phyloP scores from a whole-genome alignment of 2,888 invertebrate genomes.

The Stictocephala bisonia region DNA sequence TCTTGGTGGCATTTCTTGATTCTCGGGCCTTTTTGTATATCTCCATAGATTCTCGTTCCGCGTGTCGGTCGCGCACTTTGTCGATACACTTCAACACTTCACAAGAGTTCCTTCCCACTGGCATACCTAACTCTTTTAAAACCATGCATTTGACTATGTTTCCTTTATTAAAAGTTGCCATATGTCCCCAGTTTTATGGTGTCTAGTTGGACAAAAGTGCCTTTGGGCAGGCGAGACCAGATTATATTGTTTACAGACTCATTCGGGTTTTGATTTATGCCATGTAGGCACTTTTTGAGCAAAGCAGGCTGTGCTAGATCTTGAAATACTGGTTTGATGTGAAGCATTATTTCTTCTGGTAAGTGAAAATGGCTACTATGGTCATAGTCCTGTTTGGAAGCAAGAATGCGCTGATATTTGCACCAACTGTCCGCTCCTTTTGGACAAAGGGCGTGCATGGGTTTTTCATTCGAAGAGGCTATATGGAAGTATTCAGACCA shows the following conservation, averaged over 20 bases:
- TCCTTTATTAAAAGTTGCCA: too few relatives aligned
- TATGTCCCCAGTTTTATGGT: conserved; percentile 1
- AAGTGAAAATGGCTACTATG: too few relatives aligned
- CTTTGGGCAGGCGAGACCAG: conserved; percentile 36
- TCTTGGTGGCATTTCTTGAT: too few relatives aligned
- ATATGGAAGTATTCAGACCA: conserved; percentile 58
- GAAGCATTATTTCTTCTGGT: neutral
- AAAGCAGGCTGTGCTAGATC: neutral
- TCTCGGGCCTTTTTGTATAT: too few relatives aligned
- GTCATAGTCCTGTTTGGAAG: neutral
- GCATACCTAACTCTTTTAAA: too few relatives aligned
- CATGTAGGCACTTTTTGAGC: neutral
- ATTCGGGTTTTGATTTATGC: conserved; percentile 21
- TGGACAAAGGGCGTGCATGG: conserved; percentile 56
- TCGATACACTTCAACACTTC: too few relatives aligned
- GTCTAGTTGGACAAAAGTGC: neutral
- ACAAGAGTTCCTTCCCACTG: too few relatives aligned
- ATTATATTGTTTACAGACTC: too few relatives aligned
- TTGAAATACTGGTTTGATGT: neutral
- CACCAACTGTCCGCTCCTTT: conserved; percentile 53
- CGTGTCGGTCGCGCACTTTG: too few relatives aligned
- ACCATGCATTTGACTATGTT: too few relatives aligned
- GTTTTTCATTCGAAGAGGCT: conserved; percentile 55
- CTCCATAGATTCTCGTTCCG: too few relatives aligned
- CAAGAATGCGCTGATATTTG: conserved; percentile 40